A percentile compares a stretch with the other conserved stretches of the same genome.
Evolutionary conservation across 30 jellyfish, hydroid and myxozoan genomes (phyloP).

Genomic region (Aurelia aurita): DNA sequence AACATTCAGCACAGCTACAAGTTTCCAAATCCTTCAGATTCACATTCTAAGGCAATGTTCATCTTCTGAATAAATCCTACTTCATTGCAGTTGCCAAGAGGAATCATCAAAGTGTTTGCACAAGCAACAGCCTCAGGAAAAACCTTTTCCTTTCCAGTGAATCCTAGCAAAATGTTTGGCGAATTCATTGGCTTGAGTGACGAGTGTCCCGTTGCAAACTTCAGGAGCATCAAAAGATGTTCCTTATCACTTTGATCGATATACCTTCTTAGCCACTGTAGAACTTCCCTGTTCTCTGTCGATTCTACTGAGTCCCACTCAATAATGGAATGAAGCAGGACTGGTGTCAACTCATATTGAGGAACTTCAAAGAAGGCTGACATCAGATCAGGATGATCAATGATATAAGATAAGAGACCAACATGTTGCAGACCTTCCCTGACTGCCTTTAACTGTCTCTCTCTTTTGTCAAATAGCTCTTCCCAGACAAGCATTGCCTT

Average conservation of each 20-base stretch:
- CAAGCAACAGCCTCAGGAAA: conserved; percentile 35
- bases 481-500: conserved; percentile 35
- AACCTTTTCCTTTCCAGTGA: conserved; percentile 2
- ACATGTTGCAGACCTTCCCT: conserved; percentile 37
- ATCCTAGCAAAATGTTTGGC: neutral
- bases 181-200: neutral
- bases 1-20: neutral
- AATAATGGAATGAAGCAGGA: neutral
- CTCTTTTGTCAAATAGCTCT: conserved; percentile 50
- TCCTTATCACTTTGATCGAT: neutral
- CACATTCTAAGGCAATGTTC: conserved; percentile 36
- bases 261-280: conserved; percentile 3
- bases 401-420: neutral
- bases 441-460: conserved; percentile 50
- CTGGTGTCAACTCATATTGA: neutral
- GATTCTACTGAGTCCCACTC: neutral
- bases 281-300: neutral
- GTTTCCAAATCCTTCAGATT: conserved; percentile 50
- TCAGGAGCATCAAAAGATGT: conserved; percentile 12
- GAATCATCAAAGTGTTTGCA: neutral
- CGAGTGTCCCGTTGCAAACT: neutral
- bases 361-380: neutral
- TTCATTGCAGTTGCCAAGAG: conserved; percentile 15
- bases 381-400: neutral
- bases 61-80: conserved; percentile 9